Evolutionary conservation across 2,797 vertebrate genomes (phyloP).

Genomic region (Cryptoprocta ferox): DNA sequence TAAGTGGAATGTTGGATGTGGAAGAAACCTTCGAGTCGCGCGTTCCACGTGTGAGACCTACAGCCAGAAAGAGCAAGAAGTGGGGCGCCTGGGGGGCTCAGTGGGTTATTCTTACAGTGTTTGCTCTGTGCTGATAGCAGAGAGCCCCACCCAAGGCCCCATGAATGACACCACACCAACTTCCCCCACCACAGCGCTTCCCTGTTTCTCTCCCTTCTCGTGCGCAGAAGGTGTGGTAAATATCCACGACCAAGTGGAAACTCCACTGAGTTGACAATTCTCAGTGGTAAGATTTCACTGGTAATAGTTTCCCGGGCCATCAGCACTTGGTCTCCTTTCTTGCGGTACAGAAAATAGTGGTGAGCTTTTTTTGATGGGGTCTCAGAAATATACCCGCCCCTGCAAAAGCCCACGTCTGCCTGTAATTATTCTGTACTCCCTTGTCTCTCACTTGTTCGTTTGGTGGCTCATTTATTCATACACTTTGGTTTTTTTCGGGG

Average conservation of each 20-base stretch:
- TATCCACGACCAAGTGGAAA: rapidly evolving
- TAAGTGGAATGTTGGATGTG: neutral
- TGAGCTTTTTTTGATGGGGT: neutral
- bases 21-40: neutral
- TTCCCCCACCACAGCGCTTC: rapidly evolving
- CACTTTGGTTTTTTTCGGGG: neutral
- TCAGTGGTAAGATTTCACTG: neutral
- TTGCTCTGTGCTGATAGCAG: too few relatives aligned
- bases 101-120: too few relatives aligned
- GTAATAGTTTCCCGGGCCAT: neutral
- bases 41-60: neutral
- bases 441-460: too few relatives aligned
- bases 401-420: neutral
- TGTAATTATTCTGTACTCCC: rapidly evolving
- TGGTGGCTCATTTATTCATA: neutral
- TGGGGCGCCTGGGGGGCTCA: too few relatives aligned
- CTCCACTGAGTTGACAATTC: too few relatives aligned
- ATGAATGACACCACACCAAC: too few relatives aligned
- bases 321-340: neutral
- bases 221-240: rapidly evolving
- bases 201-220: neutral
- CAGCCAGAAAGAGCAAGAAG: neutral
- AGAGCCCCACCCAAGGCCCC: too few relatives aligned
- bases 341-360: neutral
- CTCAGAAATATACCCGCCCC: too few relatives aligned